Conservation (phyloP, 2,797 vertebrate genomes). For the Rhabdophis nuchalis region DNA sequence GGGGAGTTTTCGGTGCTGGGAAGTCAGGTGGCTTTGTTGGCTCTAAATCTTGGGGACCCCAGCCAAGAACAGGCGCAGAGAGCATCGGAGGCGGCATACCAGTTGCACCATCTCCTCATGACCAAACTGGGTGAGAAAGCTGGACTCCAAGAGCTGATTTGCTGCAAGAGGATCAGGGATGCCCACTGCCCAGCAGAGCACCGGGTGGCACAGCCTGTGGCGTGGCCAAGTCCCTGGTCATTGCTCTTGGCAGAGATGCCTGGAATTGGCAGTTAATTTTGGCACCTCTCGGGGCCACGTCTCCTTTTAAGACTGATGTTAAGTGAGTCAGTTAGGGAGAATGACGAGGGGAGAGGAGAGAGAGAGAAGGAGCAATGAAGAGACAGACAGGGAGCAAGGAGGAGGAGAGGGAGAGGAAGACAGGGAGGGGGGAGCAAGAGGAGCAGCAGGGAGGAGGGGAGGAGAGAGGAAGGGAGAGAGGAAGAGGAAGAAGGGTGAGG, state of each 20-base stretch:
- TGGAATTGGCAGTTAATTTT: neutral
- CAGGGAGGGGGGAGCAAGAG: too few species aligned
- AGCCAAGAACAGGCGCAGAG: too few species aligned
- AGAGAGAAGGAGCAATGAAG: too few species aligned
- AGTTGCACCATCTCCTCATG: conserved; percentile 3
- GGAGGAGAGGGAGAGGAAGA: too few species aligned
- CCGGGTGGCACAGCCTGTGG: too few species aligned
- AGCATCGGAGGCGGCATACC: neutral
- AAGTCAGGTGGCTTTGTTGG: neutral
- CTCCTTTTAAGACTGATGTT: too few species aligned
- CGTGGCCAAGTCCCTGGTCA: neutral
- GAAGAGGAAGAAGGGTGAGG: too few species aligned
- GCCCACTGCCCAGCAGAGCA: neutral
- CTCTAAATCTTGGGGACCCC: too few species aligned
- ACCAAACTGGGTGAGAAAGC: conserved; percentile 15
- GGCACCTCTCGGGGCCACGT: neutral
- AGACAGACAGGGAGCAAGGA: too few species aligned
- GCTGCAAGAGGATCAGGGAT: neutral
- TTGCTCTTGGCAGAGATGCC: neutral
- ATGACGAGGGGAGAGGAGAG: too few species aligned
- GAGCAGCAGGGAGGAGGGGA: too few species aligned
- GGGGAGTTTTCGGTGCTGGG: neutral
- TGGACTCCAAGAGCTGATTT: neutral
- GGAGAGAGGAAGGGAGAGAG: too few species aligned
- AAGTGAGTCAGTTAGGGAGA: neutral